phyloP scores from a whole-genome alignment of 2,113 vertebrate species.

The Epinephelus moara region DNA sequence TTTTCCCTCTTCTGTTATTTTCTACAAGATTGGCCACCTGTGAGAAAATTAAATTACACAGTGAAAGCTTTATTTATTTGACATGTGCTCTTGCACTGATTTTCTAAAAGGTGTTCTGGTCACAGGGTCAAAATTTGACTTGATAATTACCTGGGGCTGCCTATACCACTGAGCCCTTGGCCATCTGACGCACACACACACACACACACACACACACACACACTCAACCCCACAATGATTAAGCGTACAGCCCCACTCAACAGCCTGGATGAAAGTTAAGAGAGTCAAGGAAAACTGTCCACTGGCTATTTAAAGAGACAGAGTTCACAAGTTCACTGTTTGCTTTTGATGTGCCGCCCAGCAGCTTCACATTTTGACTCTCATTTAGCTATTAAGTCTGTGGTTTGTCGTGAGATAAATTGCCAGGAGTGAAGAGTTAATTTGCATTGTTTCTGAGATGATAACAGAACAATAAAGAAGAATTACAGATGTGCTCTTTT shows the following conservation, averaged over 20 bases:
- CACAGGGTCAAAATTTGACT: constrained; percentile 61
- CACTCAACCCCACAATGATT: constrained; percentile 19
- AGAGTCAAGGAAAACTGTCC: not conserved
- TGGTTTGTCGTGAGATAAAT: constrained; percentile 28
- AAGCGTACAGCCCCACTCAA: not conserved
- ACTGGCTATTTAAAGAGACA: constrained; percentile 14
- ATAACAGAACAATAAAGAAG: constrained; percentile 50
- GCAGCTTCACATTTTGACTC: constrained; percentile 8
- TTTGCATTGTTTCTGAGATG: constrained; percentile 53
- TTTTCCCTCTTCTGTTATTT: constrained; percentile 37
- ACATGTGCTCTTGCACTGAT: constrained; percentile 40
- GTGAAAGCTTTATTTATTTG: constrained; percentile 58
- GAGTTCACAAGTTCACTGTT: not conserved
- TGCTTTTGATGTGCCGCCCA: constrained; percentile 5
- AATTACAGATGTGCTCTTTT: constrained; percentile 41
- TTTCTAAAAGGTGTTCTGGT: constrained; percentile 48
- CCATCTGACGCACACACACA: constrained; percentile 1
- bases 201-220: constrained; percentile 10
- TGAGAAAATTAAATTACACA: constrained; percentile 53
- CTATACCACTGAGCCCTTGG: not conserved
- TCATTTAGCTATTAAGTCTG: constrained; percentile 14
- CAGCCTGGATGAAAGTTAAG: not conserved
- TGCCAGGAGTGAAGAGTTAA: constrained; percentile 25
- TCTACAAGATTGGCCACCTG: constrained; percentile 43
- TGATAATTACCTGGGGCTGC: constrained; percentile 45